Evolutionary conservation across 1,140 invertebrate species (phyloP).

Genomic region (Campoletis sonorensis): DNA sequence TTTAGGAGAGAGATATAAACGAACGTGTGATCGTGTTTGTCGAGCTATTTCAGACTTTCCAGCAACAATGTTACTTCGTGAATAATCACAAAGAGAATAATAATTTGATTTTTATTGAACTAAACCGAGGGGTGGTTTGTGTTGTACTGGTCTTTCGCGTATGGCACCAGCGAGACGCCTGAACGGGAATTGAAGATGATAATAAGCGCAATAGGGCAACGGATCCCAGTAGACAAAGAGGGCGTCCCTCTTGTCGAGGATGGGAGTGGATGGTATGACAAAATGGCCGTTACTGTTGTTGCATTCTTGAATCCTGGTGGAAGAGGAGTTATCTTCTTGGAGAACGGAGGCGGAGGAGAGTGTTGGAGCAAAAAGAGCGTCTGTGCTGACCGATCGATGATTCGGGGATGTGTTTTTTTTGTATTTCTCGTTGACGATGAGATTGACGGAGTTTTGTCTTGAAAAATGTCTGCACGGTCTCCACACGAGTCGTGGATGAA

Average conservation of each 20-base stretch:
- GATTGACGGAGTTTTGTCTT: conserved; percentile 76
- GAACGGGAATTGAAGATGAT: conserved; percentile 86
- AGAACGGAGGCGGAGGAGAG: background rate
- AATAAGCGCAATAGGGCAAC: conserved; percentile 88
- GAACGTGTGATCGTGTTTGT: too few relatives aligned
- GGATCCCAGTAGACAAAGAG: conserved; percentile 89
- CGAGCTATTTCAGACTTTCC: too few relatives aligned
- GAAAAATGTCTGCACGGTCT: conserved; percentile 80
- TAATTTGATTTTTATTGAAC: conserved; percentile 64
- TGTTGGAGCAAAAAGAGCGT: conserved; percentile 49
- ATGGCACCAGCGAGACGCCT: conserved; percentile 78
- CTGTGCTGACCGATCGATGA: conserved; percentile 70
- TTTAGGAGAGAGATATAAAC: too few relatives aligned
- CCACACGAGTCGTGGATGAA: conserved; percentile 81
- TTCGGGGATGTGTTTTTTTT: conserved; percentile 70
- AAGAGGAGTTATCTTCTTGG: background rate
- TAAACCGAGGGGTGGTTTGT: conserved; percentile 66
- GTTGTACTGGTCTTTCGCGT: conserved; percentile 72
- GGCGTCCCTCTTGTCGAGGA: conserved; percentile 85
- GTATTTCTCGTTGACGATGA: conserved; percentile 72
- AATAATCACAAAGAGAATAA: too few relatives aligned
- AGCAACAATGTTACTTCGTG: too few relatives aligned
- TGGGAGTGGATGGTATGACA: conserved; percentile 63
- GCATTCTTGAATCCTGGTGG: conserved; percentile 52
- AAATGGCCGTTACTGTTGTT: conserved; percentile 78